Conservation (phyloP, 2,888 invertebrate species). For the Synanthedon vespiformis region DNA sequence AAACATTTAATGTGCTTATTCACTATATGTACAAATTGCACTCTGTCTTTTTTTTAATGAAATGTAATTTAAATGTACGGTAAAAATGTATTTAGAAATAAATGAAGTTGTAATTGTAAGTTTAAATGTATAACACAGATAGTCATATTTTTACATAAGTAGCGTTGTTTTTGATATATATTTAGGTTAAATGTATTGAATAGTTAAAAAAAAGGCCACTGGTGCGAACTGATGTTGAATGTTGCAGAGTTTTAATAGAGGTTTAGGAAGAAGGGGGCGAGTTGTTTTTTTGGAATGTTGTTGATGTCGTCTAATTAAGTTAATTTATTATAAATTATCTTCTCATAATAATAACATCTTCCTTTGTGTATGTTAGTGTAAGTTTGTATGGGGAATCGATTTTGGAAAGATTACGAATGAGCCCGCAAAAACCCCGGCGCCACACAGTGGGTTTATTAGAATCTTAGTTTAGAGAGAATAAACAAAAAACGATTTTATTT, state of each 20-base stretch:
- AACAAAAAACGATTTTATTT: too few species aligned
- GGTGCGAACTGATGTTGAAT: constrained; percentile 68
- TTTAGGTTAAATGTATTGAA: constrained; percentile 36
- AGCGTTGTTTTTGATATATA: constrained; percentile 33
- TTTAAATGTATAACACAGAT: constrained; percentile 25
- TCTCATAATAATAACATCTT: constrained; percentile 25
- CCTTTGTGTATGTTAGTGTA: constrained; percentile 19
- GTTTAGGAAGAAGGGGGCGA: constrained; percentile 32
- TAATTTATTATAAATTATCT: constrained; percentile 28
- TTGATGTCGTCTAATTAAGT: constrained; percentile 39
- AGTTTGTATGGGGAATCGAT: constrained; percentile 9
- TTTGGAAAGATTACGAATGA: too few species aligned
- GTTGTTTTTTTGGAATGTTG: constrained; percentile 58
- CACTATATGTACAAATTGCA: too few species aligned
- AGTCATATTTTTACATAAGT: constrained; percentile 62
- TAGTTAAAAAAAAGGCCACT: constrained; percentile 52
- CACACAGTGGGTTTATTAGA: too few species aligned
- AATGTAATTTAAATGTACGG: too few species aligned
- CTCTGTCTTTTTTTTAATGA: too few species aligned
- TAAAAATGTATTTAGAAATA: not conserved
- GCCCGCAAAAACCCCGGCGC: too few species aligned
- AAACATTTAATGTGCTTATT: too few species aligned
- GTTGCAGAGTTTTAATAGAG: constrained; percentile 66
- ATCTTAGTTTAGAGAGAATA: too few species aligned
- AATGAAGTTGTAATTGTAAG: not conserved